These are phyloP conservation scores for Okamejei kenojei DNA, from an alignment of 2,797 vertebrate genomes.

Conservation along the genomic window DNA sequence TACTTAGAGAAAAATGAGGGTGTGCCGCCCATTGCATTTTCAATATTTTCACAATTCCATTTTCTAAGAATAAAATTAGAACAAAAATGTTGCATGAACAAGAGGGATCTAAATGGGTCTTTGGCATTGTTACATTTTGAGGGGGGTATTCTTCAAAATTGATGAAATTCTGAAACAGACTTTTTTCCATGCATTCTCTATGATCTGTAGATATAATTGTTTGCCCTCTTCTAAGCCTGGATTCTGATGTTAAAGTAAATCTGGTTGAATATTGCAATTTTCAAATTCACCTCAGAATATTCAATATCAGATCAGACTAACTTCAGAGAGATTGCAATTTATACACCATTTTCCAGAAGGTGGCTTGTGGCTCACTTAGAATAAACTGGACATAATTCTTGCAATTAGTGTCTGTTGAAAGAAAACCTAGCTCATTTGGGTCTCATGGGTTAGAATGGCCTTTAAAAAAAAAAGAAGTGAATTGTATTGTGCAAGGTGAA, in stretches of 20 bases:
- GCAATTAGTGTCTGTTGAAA: not conserved
- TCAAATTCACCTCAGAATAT: not conserved
- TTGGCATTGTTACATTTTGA: not conserved
- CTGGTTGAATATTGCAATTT: slow-evolving; percentile 9
- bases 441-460: not conserved
- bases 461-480: too few relatives aligned
- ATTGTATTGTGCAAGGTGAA: slow-evolving; percentile 1
- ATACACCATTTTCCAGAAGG: not conserved
- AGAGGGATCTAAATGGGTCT: not conserved
- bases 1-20: not conserved
- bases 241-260: not conserved
- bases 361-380: not conserved
- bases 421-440: not conserved
- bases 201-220: not conserved
- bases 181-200: not conserved
- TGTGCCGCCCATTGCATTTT: not conserved
- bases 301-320: not conserved
- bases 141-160: too few relatives aligned
- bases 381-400: not conserved
- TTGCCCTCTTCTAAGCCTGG: not conserved
- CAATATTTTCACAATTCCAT: not conserved
- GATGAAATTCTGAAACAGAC: not conserved
- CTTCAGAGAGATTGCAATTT: not conserved
- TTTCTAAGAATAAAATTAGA: not conserved
- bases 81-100: not conserved